Conservation (phyloP, 2,797 vertebrate genomes). For the Cephalopachus bancanus region DNA sequence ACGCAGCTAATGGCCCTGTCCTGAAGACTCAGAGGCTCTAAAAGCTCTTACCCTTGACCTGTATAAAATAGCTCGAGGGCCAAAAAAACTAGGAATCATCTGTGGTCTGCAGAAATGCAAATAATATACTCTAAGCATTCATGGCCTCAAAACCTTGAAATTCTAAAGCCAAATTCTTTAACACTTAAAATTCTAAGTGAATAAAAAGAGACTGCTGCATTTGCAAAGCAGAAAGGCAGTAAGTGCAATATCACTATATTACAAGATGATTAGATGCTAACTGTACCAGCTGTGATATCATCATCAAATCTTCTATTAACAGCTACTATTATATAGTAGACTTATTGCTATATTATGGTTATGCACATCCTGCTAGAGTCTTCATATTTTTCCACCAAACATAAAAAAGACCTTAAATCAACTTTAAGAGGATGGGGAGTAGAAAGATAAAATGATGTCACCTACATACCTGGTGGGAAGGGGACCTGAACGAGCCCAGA, state of each 20-base stretch:
- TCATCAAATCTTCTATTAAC: slow-evolving; percentile 80
- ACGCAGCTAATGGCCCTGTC: slow-evolving; percentile 6
- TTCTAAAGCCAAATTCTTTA: slow-evolving; percentile 44
- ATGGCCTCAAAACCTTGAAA: slow-evolving; percentile 55
- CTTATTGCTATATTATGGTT: slow-evolving; percentile 69
- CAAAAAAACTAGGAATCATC: slow-evolving; percentile 1
- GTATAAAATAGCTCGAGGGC: slow-evolving; percentile 51
- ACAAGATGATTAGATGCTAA: slow-evolving; percentile 81
- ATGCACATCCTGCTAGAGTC: slow-evolving; percentile 60
- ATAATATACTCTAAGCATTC: slow-evolving; percentile 54
- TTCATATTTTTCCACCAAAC: slow-evolving; percentile 76
- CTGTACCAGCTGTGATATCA: slow-evolving; percentile 69
- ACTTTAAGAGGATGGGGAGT: slow-evolving; percentile 25
- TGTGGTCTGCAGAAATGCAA: slow-evolving; percentile 51
- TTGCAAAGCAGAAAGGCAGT: slow-evolving; percentile 46
- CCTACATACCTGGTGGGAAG: background rate
- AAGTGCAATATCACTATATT: slow-evolving; percentile 29
- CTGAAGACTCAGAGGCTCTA: slow-evolving; percentile 12
- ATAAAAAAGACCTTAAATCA: slow-evolving; percentile 74
- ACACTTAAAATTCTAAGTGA: slow-evolving; percentile 67
- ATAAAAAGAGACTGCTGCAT: background rate
- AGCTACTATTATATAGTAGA: slow-evolving; percentile 78
- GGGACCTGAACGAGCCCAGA: background rate
- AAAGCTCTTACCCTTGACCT: slow-evolving; percentile 63
- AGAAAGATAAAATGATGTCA: slow-evolving; percentile 22